phyloP scores from a whole-genome alignment of 92 coral and sea anemone species.

The Diadumene lineata region DNA sequence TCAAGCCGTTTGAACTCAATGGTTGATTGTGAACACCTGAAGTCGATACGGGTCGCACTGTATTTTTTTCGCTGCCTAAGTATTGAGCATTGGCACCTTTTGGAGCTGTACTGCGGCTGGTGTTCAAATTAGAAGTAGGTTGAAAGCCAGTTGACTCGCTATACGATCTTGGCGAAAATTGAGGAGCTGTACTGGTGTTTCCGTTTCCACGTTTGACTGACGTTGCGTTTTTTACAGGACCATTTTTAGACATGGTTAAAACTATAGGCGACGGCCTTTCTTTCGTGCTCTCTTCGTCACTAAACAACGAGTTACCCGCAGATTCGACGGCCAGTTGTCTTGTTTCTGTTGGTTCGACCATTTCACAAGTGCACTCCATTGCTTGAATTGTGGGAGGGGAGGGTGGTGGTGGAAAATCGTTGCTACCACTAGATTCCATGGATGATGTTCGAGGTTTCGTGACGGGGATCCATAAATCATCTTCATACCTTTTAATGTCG shows the following conservation, averaged over 20 bases:
- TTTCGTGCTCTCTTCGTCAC: too few species aligned
- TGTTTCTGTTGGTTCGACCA: conserved; percentile 24
- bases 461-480: conserved; percentile 59
- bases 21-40: conserved; percentile 33
- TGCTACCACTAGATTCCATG: conserved; percentile 35
- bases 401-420: conserved; percentile 46
- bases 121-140: conserved; percentile 19
- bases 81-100: conserved; percentile 26
- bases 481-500: conserved; percentile 27
- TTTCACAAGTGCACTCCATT: conserved; percentile 83
- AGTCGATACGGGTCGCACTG: conserved; percentile 35
- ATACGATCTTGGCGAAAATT: conserved; percentile 5
- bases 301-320: conserved; percentile 54
- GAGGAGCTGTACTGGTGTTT: conserved; percentile 25
- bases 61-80: conserved; percentile 17
- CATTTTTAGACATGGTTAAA: conserved; percentile 59
- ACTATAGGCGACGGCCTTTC: conserved; percentile 85
- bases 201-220: conserved; percentile 52
- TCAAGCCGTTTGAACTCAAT: conserved; percentile 29
- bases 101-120: conserved; percentile 11
- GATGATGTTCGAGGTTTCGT: conserved; percentile 27
- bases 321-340: conserved; percentile 27
- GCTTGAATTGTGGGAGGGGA: conserved; percentile 41
- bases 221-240: conserved; percentile 68
- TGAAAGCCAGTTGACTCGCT: conserved; percentile 23